phyloP scores from a whole-genome alignment of 2,113 vertebrate genomes.

The Blennius ocellaris region DNA sequence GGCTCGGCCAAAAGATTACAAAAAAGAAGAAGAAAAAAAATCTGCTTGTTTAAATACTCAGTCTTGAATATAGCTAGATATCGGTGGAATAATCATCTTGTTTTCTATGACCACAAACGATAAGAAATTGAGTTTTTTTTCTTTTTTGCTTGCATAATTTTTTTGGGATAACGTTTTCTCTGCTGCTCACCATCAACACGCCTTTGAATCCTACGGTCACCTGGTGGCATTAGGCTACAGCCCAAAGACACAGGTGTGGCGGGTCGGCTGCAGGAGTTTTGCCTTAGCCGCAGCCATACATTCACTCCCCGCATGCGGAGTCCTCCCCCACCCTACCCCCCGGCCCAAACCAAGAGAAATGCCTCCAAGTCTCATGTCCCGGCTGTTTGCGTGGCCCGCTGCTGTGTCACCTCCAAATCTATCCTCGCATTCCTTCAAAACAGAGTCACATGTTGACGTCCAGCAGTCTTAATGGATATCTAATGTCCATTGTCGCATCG shows the following conservation, averaged over 20 bases:
- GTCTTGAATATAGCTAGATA: constrained; percentile 60
- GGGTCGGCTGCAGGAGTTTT: constrained; percentile 36
- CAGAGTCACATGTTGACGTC: constrained; percentile 45
- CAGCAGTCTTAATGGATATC: constrained; percentile 42
- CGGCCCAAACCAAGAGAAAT: constrained; percentile 34
- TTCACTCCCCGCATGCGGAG: constrained; percentile 47
- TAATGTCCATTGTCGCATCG: constrained; percentile 43
- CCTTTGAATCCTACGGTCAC: constrained; percentile 58
- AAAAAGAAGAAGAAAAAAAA: constrained; percentile 33
- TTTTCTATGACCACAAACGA: constrained; percentile 36
- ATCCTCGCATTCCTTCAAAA: constrained; percentile 49
- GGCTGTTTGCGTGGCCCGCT: constrained; percentile 5
- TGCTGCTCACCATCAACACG: constrained; percentile 63
- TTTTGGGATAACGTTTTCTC: constrained; percentile 30
- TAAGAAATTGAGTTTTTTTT: constrained; percentile 16
- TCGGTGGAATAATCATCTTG: constrained; percentile 46
- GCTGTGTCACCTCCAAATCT: constrained; percentile 17
- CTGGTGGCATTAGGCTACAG: constrained; percentile 69
- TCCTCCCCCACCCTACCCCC: neutral
- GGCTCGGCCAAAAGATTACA: constrained; percentile 50
- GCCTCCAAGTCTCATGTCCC: constrained; percentile 8
- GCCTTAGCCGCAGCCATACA: constrained; percentile 50
- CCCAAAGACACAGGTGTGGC: constrained; percentile 68
- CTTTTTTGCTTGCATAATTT: constrained; percentile 39
- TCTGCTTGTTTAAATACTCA: constrained; percentile 54